These are phyloP conservation scores for Netelia inedita DNA, from an alignment of 2,888 invertebrate genomes.

Conservation along the genomic window DNA sequence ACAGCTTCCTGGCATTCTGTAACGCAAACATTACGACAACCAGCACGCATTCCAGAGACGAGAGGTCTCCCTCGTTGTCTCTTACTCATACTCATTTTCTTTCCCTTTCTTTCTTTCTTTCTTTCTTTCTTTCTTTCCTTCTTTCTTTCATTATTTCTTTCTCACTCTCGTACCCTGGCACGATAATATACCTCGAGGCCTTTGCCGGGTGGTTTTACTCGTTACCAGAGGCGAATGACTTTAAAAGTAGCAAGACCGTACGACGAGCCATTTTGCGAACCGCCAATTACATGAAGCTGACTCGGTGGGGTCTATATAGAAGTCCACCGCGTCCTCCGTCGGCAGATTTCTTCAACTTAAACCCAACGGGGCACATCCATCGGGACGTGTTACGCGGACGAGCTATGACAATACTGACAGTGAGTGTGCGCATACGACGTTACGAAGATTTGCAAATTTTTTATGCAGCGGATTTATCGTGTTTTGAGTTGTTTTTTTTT, in stretches of 20 bases:
- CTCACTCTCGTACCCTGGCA: constrained; percentile 6
- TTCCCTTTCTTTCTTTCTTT: constrained; percentile 22
- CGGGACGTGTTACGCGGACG: constrained; percentile 50
- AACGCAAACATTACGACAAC: constrained; percentile 76
- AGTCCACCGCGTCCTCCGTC: constrained; percentile 78
- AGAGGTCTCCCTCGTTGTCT: constrained; percentile 18
- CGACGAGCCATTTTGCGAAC: constrained; percentile 73
- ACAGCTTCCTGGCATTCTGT: constrained; percentile 75
- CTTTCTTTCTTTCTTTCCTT: not conserved
- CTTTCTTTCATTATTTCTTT: not conserved
- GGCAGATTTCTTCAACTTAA: constrained; percentile 80
- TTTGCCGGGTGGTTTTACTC: constrained; percentile 72
- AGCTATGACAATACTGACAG: constrained; percentile 76
- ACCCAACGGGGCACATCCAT: constrained; percentile 75
- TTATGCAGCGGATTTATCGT: constrained; percentile 7
- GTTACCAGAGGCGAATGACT: constrained; percentile 80
- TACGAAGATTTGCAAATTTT: constrained; percentile 2
- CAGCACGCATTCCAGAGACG: constrained; percentile 72
- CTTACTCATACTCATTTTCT: constrained; percentile 25
- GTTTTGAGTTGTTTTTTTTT: not conserved
- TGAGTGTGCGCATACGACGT: constrained; percentile 75
- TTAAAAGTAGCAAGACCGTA: constrained; percentile 77
- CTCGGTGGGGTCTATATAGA: constrained; percentile 79
- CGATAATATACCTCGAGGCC: constrained; percentile 74
- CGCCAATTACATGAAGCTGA: constrained; percentile 79